phyloP scores from a whole-genome alignment of 2,113 vertebrate species.

The Leucoraja erinaceus region DNA sequence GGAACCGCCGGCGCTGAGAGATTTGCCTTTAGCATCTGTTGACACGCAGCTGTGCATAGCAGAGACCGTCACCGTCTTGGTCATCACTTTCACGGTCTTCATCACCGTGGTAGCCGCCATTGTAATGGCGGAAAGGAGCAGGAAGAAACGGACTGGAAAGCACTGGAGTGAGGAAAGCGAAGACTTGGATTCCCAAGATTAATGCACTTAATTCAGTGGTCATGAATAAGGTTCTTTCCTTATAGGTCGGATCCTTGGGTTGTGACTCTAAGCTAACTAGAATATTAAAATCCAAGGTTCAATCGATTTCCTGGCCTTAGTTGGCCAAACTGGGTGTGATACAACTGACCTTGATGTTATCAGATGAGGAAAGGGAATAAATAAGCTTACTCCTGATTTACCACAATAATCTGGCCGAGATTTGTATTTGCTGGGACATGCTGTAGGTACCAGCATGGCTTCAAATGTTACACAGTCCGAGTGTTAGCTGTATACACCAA shows the following conservation, averaged over 20 bases:
- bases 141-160: constrained; percentile 56
- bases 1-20: constrained; percentile 48
- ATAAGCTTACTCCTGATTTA: background rate
- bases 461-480: background rate
- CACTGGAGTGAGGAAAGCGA: constrained; percentile 64
- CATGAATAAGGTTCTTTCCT: background rate
- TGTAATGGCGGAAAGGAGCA: constrained; percentile 66
- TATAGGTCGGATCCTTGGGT: background rate
- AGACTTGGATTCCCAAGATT: constrained; percentile 30
- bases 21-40: constrained; percentile 52
- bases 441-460: background rate
- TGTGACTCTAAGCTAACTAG: background rate
- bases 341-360: background rate
- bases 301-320: background rate
- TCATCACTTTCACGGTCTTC: constrained; percentile 65
- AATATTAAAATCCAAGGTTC: background rate
- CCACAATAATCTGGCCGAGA: background rate
- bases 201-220: background rate
- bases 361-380: background rate
- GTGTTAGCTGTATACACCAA: background rate
- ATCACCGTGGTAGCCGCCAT: constrained; percentile 66
- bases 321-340: background rate
- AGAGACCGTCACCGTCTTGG: constrained; percentile 67
- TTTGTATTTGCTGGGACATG: background rate
- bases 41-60: constrained; percentile 63